Evolutionary conservation across 2,797 vertebrate species (phyloP).

Genomic region (Rhinichthys osculus): DNA sequence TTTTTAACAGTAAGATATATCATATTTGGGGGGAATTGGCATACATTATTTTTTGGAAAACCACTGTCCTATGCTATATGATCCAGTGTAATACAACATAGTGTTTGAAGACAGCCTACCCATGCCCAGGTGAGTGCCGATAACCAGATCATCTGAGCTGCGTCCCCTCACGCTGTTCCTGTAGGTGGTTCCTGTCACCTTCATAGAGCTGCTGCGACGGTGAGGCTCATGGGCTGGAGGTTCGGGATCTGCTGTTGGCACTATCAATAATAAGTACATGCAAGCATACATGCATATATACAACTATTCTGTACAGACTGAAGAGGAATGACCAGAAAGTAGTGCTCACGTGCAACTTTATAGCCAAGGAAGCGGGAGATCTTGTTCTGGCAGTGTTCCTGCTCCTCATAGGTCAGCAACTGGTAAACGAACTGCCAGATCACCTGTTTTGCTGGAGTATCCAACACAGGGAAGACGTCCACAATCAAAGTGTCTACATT

Average conservation of each 20-base stretch:
- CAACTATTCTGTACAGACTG: background rate
- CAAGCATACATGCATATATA: background rate
- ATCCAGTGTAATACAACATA: slow-evolving; percentile 2
- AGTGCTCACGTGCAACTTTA: slow-evolving; percentile 75
- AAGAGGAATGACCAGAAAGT: background rate
- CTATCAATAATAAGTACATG: slow-evolving; percentile 50
- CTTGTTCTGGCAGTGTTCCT: slow-evolving; percentile 96
- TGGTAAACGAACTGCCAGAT: slow-evolving; percentile 99
- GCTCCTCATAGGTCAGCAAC: slow-evolving; percentile 95
- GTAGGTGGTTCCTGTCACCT: slow-evolving; percentile 84
- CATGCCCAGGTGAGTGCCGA: slow-evolving; percentile 83
- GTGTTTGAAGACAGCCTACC: slow-evolving; percentile 65
- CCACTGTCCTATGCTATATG: background rate
- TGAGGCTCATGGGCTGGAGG: slow-evolving; percentile 81
- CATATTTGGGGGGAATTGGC: background rate
- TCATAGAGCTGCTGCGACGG: slow-evolving; percentile 87
- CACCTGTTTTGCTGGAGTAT: slow-evolving; percentile 96
- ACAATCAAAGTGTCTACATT: slow-evolving; percentile 98
- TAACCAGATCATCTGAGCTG: slow-evolving; percentile 83
- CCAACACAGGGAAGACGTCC: slow-evolving; percentile 93
- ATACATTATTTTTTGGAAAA: background rate
- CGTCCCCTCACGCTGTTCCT: slow-evolving; percentile 84
- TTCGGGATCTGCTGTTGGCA: slow-evolving; percentile 80
- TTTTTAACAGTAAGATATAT: background rate
- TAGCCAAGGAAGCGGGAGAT: slow-evolving; percentile 94